Percentiles rank a stretch among this genome's conserved stretches.
phyloP scores from a whole-genome alignment of 2,797 vertebrate species.

The Intellagama lesueurii region DNA sequence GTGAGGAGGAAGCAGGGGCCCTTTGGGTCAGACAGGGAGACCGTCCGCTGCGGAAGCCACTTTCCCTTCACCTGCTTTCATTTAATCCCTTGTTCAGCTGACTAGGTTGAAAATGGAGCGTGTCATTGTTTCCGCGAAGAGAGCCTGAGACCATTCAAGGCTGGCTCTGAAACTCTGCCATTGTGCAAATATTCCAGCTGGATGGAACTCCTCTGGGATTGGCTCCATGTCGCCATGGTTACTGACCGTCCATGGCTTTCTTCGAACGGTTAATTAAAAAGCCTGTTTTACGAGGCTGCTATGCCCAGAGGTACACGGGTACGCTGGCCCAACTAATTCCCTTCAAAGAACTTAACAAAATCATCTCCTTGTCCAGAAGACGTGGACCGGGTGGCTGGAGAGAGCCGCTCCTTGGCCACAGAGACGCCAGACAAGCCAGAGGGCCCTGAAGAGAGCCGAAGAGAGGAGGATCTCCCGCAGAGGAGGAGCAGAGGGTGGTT shows the following conservation, averaged over 20 bases:
- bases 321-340: not conserved
- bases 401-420: not conserved
- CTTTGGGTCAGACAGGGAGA: too few relatives aligned
- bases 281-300: conserved; percentile 55
- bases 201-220: conserved; percentile 70
- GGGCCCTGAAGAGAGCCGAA: not conserved
- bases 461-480: too few relatives aligned
- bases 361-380: not conserved
- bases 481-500: too few relatives aligned
- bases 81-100: conserved; percentile 74
- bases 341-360: not conserved
- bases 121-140: conserved; percentile 75
- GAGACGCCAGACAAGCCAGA: not conserved
- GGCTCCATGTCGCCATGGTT: conserved; percentile 71
- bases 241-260: conserved; percentile 70
- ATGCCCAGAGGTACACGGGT: fast-evolving
- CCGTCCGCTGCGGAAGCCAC: not conserved
- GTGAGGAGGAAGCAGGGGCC: too few relatives aligned
- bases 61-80: conserved; percentile 63
- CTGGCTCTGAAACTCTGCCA: conserved; percentile 70
- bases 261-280: conserved; percentile 69
- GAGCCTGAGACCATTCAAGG: conserved; percentile 68
- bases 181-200: conserved; percentile 74
- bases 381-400: not conserved
- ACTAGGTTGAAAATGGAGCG: conserved; percentile 75